Base-by-base conservation (phyloP, 2,888 invertebrate genomes). In the Cephonodes hylas region DNA sequence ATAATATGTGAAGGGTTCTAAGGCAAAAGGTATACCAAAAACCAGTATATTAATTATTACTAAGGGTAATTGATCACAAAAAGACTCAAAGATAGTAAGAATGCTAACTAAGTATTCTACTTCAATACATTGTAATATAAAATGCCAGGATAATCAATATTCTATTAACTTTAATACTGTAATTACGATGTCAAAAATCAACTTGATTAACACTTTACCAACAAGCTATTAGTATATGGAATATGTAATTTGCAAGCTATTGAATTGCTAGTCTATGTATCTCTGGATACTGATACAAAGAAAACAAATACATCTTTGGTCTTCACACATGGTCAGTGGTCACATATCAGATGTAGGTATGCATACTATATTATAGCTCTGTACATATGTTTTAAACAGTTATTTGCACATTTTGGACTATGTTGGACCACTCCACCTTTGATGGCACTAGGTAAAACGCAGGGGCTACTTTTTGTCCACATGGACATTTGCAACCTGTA, bases 381-480 rank as follows among this genome's bases (percentile, higher is more conserved):
- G 20, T 44, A 34, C 34, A 23, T 42, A 18, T 13, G 45, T 18
- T 66, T 93, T 93, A 96, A 69, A 96, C 93, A n/a, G 96, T 96
- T 63, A 95, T 93, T 88, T 97, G 97, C 63, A 97, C 95, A 84
- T 97, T 97, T 83, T 97, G 96, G 59, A 97, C 97, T 60, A 96
- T 95, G 84, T 96, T 97, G 64, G 97, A 96, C 93, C 96, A 96
- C 86, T 98, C 98, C 65, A 98, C 97, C 91, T 97, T 97, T 46
- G 97, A 96, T 42, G 97, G 97, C 75, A 96, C 96, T 72, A 98
- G 93, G 88, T 98, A 98, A 92, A 98, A 98, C 23, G 97, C 97
- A 0, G 98, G 98, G 13, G 97, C 96, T 64, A 98, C 96, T 87
- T 97, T 96, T 66, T 96, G 95, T 0, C 97, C 97, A 85, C 98